These are phyloP conservation scores for Fringilla coelebs DNA, from an alignment of 2,797 vertebrate species.

Conservation along the genomic window DNA sequence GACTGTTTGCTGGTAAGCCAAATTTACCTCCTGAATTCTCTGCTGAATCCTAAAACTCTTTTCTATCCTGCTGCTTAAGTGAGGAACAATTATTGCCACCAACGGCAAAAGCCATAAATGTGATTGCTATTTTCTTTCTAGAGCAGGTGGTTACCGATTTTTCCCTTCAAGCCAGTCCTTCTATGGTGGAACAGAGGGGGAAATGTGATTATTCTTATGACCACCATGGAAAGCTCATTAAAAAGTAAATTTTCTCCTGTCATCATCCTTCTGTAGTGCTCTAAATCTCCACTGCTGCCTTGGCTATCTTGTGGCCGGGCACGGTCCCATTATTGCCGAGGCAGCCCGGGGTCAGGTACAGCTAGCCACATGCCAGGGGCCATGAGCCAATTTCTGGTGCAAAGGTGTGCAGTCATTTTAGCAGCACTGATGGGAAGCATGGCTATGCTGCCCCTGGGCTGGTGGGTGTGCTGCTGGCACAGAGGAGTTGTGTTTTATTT, in stretches of 20 bases:
- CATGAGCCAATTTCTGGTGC: not conserved
- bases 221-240: not conserved
- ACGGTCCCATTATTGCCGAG: accelerated
- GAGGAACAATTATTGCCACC: not conserved
- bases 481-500: not conserved
- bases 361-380: not conserved
- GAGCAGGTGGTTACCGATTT: not conserved
- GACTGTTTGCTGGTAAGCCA: not conserved
- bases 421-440: not conserved
- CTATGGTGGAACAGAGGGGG: not conserved
- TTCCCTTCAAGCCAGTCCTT: not conserved
- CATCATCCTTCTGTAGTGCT: not conserved
- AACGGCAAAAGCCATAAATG: not conserved
- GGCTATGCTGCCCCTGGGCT: not conserved
- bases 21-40: not conserved
- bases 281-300: not conserved
- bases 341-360: accelerated
- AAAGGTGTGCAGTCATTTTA: not conserved
- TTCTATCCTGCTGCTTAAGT: not conserved
- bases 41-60: not conserved
- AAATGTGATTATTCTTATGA: not conserved
- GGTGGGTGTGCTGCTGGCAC: not conserved
- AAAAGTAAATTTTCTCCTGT: not conserved
- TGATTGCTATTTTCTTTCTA: not conserved
- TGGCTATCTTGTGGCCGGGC: too few species aligned